Evolutionary conservation across 2,888 invertebrate genomes (phyloP).

Genomic region (Dolichopus griseipennis): DNA sequence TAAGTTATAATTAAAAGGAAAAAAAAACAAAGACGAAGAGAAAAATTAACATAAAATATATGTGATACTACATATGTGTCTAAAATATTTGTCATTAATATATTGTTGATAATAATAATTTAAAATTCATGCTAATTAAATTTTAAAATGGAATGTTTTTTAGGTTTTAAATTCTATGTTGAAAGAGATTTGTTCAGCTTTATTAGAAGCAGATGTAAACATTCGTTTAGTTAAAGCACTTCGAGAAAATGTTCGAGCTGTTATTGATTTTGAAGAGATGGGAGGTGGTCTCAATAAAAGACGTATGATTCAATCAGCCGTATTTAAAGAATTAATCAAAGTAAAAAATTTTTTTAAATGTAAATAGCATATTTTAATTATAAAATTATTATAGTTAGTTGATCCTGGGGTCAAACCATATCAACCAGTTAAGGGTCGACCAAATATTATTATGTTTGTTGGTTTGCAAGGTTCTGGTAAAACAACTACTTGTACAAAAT

Average conservation of each 20-base stretch:
- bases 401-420: conserved; percentile 97
- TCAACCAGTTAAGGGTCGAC: conserved; percentile 88
- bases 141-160: conserved; percentile 11
- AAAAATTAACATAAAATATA: too few relatives aligned
- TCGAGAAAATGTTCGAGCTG: conserved; percentile 92
- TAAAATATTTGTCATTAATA: background rate
- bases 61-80: too few relatives aligned
- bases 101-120: conserved; percentile 4
- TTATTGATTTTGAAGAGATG: conserved; percentile 99
- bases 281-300: conserved; percentile 96
- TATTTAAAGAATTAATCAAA: conserved; percentile 96
- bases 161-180: conserved; percentile 98
- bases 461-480: conserved; percentile 99
- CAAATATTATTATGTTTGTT: conserved; percentile 98
- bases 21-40: background rate
- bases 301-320: conserved; percentile 97
- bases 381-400: conserved; percentile 56
- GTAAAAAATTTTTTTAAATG: conserved; percentile 43
- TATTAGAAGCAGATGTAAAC: conserved; percentile 96
- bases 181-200: conserved; percentile 95
- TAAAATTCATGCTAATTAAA: background rate
- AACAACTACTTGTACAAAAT: conserved; percentile 98
- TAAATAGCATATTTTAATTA: background rate
- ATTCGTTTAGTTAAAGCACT: conserved; percentile 90
- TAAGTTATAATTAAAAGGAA: conserved; percentile 37